These are phyloP conservation scores for Pterois miles DNA, from an alignment of 2,797 vertebrate genomes.

Conservation along the genomic window DNA sequence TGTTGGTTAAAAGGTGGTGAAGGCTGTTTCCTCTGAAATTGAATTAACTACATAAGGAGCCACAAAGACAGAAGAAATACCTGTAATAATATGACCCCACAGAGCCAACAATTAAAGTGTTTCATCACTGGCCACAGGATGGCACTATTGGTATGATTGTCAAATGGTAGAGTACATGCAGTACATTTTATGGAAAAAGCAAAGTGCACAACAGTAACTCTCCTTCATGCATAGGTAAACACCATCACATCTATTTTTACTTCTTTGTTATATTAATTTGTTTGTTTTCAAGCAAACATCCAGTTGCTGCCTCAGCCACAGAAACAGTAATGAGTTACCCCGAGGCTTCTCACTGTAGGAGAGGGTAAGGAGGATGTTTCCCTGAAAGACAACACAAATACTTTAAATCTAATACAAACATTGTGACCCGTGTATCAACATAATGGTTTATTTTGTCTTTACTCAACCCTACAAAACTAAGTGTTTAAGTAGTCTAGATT, in stretches of 20 bases:
- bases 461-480: not conserved
- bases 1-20: not conserved
- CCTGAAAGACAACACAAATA: slow-evolving; percentile 8
- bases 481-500: not conserved
- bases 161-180: not conserved
- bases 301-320: slow-evolving; percentile 14
- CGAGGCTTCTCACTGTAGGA: not conserved
- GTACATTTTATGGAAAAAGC: not conserved
- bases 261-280: slow-evolving; percentile 21
- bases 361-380: slow-evolving; percentile 11
- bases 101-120: not conserved
- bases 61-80: not conserved
- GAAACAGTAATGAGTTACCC: slow-evolving; percentile 33
- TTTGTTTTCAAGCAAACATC: slow-evolving; percentile 6
- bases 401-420: not conserved
- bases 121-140: slow-evolving; percentile 5
- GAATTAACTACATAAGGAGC: not conserved
- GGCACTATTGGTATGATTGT: not conserved
- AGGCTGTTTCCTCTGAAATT: not conserved
- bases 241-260: not conserved
- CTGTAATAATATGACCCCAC: not conserved
- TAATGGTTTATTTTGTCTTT: not conserved
- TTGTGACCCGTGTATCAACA: not conserved
- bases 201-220: not conserved
- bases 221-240: not conserved